phyloP scores from a whole-genome alignment of 2,113 vertebrate genomes.

The Cavia aperea region DNA sequence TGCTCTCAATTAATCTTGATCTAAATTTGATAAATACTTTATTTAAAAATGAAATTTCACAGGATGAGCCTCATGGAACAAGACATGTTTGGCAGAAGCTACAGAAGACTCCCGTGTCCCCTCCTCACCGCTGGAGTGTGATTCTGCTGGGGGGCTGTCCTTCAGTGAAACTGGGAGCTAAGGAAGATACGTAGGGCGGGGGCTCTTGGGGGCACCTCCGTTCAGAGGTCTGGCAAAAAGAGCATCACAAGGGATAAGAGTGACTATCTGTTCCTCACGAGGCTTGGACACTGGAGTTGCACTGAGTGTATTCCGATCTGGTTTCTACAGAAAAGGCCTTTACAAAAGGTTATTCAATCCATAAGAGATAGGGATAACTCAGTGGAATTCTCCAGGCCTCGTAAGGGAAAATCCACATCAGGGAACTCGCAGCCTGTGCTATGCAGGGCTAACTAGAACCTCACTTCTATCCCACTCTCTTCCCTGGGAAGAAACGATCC shows the following conservation, averaged over 20 bases:
- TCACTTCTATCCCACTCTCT: not conserved
- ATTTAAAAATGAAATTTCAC: not conserved
- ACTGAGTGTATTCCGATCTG: not conserved
- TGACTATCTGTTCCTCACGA: not conserved
- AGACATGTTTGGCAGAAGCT: not conserved
- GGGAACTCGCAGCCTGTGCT: not conserved
- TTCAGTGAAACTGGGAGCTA: not conserved
- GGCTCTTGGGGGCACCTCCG: not conserved
- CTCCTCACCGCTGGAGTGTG: not conserved
- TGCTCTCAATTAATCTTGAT: not conserved
- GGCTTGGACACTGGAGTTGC: not conserved
- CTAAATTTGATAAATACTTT: conserved; percentile 4
- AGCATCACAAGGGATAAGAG: not conserved
- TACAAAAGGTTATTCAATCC: not conserved
- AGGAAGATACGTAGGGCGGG: not conserved
- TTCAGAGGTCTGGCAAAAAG: not conserved
- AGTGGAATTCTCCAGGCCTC: not conserved
- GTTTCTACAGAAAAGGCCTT: not conserved
- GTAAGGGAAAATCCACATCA: not conserved
- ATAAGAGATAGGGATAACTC: not conserved
- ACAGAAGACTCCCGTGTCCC: not conserved
- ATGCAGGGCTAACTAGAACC: not conserved
- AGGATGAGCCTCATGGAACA: not conserved
- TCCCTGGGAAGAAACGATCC: not conserved
- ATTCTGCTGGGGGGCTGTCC: not conserved